Conservation (phyloP, 1,140 invertebrate species). For the Saccostrea cuccullata region DNA sequence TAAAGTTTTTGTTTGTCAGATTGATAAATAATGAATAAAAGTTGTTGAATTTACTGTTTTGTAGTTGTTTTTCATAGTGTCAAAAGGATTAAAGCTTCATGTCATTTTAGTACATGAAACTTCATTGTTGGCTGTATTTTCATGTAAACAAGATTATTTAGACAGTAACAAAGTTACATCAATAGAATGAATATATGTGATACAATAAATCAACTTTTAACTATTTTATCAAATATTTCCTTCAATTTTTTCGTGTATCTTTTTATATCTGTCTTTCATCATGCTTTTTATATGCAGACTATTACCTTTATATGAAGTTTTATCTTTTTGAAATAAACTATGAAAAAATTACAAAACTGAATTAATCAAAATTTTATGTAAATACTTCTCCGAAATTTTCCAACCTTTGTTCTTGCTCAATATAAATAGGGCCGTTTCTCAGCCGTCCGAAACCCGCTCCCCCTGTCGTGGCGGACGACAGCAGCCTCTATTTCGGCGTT, state of each 20-base stretch:
- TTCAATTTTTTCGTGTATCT: background rate
- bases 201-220: background rate
- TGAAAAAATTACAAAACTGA: background rate
- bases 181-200: background rate
- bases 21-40: background rate
- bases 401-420: background rate
- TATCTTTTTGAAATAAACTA: slow-evolving; percentile 2
- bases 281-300: background rate
- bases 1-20: background rate
- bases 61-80: background rate
- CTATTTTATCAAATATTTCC: background rate
- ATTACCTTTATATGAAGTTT: background rate
- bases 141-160: background rate
- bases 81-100: slow-evolving; percentile 3
- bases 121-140: background rate
- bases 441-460: background rate
- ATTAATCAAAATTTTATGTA: background rate
- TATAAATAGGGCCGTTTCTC: background rate
- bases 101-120: background rate
- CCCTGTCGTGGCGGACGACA: background rate
- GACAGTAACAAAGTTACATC: background rate
- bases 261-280: background rate
- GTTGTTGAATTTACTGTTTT: background rate
- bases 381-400: background rate
- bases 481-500: background rate